These are phyloP conservation scores for Drosophila merina DNA, from an alignment of 2,888 invertebrate species.

Conservation along the genomic window DNA sequence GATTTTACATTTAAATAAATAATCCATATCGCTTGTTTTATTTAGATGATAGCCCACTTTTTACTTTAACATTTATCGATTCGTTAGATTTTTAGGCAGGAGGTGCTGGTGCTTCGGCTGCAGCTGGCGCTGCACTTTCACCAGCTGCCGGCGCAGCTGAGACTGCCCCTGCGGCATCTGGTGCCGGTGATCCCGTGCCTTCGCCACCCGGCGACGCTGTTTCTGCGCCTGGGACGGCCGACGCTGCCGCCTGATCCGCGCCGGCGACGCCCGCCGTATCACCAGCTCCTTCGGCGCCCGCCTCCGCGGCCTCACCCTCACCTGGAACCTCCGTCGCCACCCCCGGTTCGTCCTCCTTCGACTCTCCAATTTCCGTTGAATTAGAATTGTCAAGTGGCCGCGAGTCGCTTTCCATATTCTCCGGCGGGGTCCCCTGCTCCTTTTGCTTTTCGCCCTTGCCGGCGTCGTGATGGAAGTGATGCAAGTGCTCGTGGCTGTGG, in stretches of 20 bases:
- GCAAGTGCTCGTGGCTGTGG: slow-evolving; percentile 71
- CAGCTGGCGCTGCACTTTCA: background rate
- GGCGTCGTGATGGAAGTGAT: slow-evolving; percentile 67
- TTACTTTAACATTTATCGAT: slow-evolving; percentile 9
- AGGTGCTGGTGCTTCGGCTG: background rate
- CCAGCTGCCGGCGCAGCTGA: background rate
- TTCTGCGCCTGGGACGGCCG: background rate
- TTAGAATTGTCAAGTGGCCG: slow-evolving; percentile 59
- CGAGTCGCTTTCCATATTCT: slow-evolving; percentile 58
- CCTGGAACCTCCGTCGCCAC: background rate
- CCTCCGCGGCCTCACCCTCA: background rate
- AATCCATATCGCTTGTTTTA: slow-evolving; percentile 6
- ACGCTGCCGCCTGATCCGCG: background rate
- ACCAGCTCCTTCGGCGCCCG: too few relatives aligned
- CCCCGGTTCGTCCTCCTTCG: slow-evolving; percentile 3
- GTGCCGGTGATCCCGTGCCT: background rate
- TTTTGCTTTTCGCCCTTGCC: slow-evolving; percentile 10
- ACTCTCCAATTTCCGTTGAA: slow-evolving; percentile 51
- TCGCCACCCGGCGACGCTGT: background rate
- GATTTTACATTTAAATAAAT: slow-evolving; percentile 1
- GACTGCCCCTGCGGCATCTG: background rate
- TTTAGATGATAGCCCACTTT: slow-evolving; percentile 6
- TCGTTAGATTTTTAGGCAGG: slow-evolving; percentile 7
- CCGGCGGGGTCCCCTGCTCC: slow-evolving; percentile 9
- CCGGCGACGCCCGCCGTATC: background rate